phyloP scores from a whole-genome alignment of 2,888 invertebrate genomes.

The Hirtodrosophila trivittata region DNA sequence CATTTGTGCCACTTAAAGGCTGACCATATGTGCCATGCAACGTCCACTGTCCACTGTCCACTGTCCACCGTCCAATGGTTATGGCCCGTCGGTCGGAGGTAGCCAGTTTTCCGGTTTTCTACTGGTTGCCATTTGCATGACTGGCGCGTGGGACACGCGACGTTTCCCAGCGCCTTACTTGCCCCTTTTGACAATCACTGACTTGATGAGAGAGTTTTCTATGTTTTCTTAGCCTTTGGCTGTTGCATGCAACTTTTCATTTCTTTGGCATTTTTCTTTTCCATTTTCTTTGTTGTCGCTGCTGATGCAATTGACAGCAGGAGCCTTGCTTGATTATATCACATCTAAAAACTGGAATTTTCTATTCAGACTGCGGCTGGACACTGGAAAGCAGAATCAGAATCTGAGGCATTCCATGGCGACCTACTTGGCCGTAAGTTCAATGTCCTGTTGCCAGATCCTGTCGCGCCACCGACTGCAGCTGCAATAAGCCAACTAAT shows the following conservation, averaged over 20 bases:
- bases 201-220: constrained; percentile 19
- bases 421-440: constrained; percentile 46
- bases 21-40: constrained; percentile 53
- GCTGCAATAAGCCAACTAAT: constrained; percentile 2
- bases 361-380: not conserved
- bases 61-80: not conserved
- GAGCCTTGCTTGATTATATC: constrained; percentile 16
- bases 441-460: constrained; percentile 57
- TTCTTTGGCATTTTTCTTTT: constrained; percentile 41
- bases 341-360: constrained; percentile 4
- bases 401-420: not conserved
- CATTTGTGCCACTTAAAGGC: constrained; percentile 51
- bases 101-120: constrained; percentile 47
- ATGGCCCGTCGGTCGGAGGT: constrained; percentile 29
- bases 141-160: constrained; percentile 52
- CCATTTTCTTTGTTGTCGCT: constrained; percentile 12
- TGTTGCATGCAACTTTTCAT: constrained; percentile 38
- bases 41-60: constrained; percentile 2
- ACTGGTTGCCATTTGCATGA: constrained; percentile 34
- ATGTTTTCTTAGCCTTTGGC: not conserved
- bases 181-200: constrained; percentile 42
- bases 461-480: constrained; percentile 26
- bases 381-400: not conserved
- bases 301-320: constrained; percentile 32
- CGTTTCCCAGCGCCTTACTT: not conserved